Evolutionary conservation across 37 sponge, comb jelly and placozoan genomes (phyloP).

Genomic region (Aphrocallistes beatrix): DNA sequence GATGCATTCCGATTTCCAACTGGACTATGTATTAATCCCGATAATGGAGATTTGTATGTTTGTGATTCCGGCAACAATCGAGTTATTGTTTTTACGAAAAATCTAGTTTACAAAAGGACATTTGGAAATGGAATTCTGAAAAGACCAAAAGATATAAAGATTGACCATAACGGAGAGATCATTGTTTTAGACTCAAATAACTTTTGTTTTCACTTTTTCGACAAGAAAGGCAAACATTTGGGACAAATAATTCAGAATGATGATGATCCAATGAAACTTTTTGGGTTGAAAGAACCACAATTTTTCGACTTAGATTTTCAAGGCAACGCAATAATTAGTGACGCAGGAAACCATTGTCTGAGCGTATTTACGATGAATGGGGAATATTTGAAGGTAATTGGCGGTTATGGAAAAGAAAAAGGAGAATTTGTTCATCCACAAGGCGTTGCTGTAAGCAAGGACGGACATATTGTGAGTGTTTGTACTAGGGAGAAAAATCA

Average conservation of each 20-base stretch:
- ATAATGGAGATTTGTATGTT: background rate
- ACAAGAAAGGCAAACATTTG: background rate
- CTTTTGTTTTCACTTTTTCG: background rate
- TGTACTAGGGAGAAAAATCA: background rate
- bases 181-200: background rate
- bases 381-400: background rate
- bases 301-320: background rate
- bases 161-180: background rate
- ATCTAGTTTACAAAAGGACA: background rate
- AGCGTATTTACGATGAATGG: background rate
- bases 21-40: background rate
- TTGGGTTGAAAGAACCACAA: background rate
- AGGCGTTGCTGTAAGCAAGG: background rate
- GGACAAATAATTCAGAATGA: background rate
- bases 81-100: background rate
- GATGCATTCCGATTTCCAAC: background rate
- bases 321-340: background rate
- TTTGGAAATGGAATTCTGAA: background rate
- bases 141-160: background rate
- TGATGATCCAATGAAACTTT: too few species aligned
- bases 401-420: background rate
- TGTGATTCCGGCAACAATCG: background rate
- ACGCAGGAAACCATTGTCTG: background rate
- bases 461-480: background rate
- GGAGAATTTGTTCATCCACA: background rate